These are phyloP conservation scores for Nycticebus coucang DNA, from an alignment of 2,113 vertebrate genomes.

Conservation along the genomic window DNA sequence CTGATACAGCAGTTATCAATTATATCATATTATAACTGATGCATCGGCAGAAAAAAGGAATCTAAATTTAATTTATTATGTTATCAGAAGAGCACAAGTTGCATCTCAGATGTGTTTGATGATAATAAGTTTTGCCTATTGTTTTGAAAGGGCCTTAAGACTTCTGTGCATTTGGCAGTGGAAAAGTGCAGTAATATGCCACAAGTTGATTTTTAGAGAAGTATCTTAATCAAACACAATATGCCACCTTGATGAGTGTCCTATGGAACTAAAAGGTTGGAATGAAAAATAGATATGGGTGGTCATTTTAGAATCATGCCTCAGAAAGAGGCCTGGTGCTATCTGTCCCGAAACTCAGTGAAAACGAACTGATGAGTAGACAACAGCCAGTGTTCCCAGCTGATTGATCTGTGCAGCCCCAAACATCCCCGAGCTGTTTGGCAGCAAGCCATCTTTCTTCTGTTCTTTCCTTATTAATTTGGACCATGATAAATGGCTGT, in stretches of 20 bases:
- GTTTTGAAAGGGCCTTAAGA: neutral
- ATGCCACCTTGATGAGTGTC: neutral
- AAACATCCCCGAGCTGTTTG: constrained; percentile 22
- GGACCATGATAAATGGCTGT: constrained; percentile 59
- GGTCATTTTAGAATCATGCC: neutral
- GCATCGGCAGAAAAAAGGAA: too few relatives aligned
- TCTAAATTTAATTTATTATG: neutral
- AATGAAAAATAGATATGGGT: neutral
- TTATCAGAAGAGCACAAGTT: neutral
- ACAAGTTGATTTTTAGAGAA: constrained; percentile 5
- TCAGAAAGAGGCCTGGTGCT: neutral
- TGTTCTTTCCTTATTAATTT: constrained; percentile 66
- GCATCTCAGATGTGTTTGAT: neutral
- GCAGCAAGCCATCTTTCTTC: constrained; percentile 58
- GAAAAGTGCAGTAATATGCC: neutral
- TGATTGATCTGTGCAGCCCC: constrained; percentile 54
- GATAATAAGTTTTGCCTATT: neutral
- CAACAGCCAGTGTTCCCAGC: constrained; percentile 18
- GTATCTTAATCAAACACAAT: neutral
- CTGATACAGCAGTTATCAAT: too few relatives aligned
- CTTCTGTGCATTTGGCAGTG: neutral
- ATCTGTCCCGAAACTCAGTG: constrained; percentile 49
- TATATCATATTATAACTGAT: too few relatives aligned
- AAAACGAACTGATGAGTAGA: constrained; percentile 59
- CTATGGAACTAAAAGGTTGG: neutral